Conservation (phyloP, 2,113 vertebrate genomes). For the Pterocles gutturalis region DNA sequence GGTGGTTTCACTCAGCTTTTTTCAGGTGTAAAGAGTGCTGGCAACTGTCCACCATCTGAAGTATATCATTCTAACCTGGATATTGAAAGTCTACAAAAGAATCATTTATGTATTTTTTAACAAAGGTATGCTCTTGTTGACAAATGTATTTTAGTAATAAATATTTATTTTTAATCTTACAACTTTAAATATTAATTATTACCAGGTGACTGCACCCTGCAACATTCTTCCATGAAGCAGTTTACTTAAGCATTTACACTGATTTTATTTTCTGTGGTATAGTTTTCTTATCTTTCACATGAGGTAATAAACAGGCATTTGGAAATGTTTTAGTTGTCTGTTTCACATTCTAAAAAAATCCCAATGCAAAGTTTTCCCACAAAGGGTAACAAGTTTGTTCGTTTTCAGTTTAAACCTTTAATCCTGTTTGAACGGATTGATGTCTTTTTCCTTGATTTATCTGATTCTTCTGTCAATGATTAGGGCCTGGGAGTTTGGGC, state of each 20-base stretch:
- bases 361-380: slow-evolving; percentile 45
- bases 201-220: background rate
- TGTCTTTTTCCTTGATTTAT: slow-evolving; percentile 61
- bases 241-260: background rate
- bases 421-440: slow-evolving; percentile 66
- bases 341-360: slow-evolving; percentile 24
- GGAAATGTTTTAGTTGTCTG: background rate
- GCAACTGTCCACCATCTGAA: background rate
- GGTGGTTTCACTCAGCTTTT: background rate
- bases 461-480: slow-evolving; percentile 51
- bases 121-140: background rate
- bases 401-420: slow-evolving; percentile 69
- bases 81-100: background rate
- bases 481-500: slow-evolving; percentile 37
- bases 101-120: background rate
- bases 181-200: background rate
- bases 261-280: background rate
- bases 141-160: background rate
- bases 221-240: background rate
- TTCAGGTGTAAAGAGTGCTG: background rate
- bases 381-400: slow-evolving; percentile 47
- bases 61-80: background rate
- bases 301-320: background rate
- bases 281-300: background rate
- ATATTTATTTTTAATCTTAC: background rate